phyloP scores from a whole-genome alignment of 2,797 vertebrate genomes.

The Staurois parvus region DNA sequence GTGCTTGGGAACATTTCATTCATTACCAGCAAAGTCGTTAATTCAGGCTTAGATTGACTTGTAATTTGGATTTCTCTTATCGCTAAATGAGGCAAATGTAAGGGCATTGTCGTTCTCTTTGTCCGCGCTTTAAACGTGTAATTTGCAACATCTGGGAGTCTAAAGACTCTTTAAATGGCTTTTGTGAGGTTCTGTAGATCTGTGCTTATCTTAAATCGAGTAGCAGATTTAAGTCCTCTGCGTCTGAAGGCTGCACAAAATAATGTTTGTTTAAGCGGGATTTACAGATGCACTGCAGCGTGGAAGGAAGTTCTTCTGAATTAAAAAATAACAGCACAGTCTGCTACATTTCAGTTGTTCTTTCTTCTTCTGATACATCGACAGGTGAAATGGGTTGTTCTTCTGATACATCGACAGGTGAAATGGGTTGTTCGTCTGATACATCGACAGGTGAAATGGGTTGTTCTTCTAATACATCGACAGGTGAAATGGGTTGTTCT shows the following conservation, averaged over 20 bases:
- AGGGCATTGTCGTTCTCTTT: conserved; percentile 43
- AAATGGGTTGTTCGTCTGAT: too few species aligned
- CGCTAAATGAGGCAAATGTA: conserved; percentile 50
- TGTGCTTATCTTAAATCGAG: conserved; percentile 41
- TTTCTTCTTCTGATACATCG: too few species aligned
- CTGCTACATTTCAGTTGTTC: too few species aligned
- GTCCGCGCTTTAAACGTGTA: conserved; percentile 23
- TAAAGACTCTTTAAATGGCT: conserved; percentile 49
- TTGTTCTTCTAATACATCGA: too few species aligned
- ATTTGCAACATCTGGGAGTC: conserved; percentile 45
- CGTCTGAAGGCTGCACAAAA: neutral
- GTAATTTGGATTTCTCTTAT: conserved; percentile 60
- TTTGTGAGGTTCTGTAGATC: conserved; percentile 25
- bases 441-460: too few species aligned
- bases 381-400: too few species aligned
- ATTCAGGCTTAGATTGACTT: conserved; percentile 54
- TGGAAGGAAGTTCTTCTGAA: neutral
- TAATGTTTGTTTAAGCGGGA: conserved; percentile 30
- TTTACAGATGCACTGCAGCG: conserved; percentile 2
- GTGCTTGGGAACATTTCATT: conserved; percentile 32
- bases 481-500: too few species aligned
- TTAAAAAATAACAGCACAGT: too few species aligned
- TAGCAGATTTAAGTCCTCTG: neutral
- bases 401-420: too few species aligned
- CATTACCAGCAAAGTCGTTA: conserved; percentile 42